Percentiles rank a stretch among this genome's conserved stretches.
Conservation (phyloP, 2,797 vertebrate species). For the Ptychadena robeensis region DNA sequence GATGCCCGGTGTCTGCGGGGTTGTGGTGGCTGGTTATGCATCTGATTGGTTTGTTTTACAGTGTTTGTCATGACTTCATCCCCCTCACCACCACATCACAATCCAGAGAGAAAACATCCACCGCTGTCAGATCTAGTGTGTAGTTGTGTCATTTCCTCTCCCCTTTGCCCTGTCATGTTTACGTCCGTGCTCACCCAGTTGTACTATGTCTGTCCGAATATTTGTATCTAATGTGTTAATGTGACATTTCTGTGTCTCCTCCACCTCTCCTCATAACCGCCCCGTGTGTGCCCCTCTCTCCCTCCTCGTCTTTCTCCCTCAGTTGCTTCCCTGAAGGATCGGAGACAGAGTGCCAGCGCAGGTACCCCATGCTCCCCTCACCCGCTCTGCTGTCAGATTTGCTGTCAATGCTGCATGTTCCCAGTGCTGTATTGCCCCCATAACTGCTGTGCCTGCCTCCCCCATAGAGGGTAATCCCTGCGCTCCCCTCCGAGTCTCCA, state of each 20-base stretch:
- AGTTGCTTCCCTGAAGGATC: conserved; percentile 98
- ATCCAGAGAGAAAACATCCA: too few species aligned
- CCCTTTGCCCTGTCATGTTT: not conserved
- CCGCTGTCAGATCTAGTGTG: too few species aligned
- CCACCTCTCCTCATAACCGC: conserved; percentile 54
- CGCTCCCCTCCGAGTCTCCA: too few species aligned
- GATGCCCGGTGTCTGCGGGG: too few species aligned
- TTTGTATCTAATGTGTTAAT: conserved; percentile 40
- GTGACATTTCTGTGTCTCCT: conserved; percentile 58
- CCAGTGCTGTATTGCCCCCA: not conserved
- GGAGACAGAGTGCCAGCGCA: conserved; percentile 96
- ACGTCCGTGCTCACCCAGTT: not conserved
- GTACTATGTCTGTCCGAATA: conserved; percentile 20
- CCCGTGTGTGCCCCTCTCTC: conserved; percentile 68
- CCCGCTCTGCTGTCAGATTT: conserved; percentile 48
- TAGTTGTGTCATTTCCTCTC: not conserved
- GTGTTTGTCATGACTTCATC: not conserved
- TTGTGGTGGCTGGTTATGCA: too few species aligned
- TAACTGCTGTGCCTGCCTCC: not conserved
- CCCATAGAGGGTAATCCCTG: not conserved
- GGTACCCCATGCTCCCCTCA: conserved; percentile 73
- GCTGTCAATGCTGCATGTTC: conserved; percentile 50
- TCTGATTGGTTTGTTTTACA: too few species aligned
- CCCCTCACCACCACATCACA: too few species aligned
- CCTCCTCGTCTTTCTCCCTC: conserved; percentile 60